Conservation (phyloP, 2,797 vertebrate genomes). For the Lepidocolaptes lacrymiger region DNA sequence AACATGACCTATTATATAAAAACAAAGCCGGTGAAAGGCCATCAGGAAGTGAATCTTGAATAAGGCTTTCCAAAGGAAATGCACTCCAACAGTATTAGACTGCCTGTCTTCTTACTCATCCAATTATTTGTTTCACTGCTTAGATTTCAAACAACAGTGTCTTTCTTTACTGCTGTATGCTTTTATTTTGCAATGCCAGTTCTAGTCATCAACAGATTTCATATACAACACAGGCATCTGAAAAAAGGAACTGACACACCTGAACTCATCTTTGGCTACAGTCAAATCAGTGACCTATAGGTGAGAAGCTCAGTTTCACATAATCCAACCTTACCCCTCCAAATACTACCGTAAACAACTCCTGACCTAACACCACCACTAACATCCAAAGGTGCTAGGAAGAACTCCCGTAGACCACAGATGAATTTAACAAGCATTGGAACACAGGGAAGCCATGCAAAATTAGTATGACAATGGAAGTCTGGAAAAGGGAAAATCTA, state of each 20-base stretch:
- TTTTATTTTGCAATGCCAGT: neutral
- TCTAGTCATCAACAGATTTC: neutral
- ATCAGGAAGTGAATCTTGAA: neutral
- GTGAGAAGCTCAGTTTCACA: neutral
- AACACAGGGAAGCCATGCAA: neutral
- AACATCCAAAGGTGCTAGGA: neutral
- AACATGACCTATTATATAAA: neutral
- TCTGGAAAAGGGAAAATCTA: neutral
- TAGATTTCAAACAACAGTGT: neutral
- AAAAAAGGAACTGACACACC: neutral
- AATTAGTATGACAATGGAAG: rapidly evolving
- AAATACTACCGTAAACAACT: neutral
- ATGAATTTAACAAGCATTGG: neutral
- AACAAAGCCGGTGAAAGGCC: constrained; percentile 33
- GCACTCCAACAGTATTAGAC: constrained; percentile 17
- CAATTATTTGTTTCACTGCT: neutral
- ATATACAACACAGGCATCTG: neutral
- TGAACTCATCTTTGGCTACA: neutral
- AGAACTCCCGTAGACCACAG: neutral
- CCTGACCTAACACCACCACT: neutral
- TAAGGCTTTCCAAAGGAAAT: neutral
- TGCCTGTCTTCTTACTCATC: constrained; percentile 13
- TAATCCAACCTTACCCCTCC: neutral
- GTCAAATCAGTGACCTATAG: neutral
- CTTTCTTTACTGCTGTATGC: neutral